Conservation (phyloP, 2,888 invertebrate genomes). For the Rhaphigaster nebulosa region DNA sequence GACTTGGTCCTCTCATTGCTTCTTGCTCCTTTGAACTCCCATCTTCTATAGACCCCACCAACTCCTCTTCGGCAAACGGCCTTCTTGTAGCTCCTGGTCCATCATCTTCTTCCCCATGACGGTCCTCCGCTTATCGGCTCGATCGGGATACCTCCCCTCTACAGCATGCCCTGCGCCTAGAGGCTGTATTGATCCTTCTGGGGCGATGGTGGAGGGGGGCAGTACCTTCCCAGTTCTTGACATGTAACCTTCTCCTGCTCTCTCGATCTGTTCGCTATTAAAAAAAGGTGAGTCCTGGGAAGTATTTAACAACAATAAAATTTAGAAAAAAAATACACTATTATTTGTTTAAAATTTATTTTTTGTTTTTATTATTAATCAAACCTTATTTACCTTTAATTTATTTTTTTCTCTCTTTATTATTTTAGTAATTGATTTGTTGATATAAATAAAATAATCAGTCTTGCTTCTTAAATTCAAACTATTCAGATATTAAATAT, state of each 20-base stretch:
- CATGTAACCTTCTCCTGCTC: conserved; percentile 30
- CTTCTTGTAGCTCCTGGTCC: neutral
- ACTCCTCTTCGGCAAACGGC: neutral
- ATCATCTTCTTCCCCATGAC: conserved; percentile 6
- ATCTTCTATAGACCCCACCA: neutral
- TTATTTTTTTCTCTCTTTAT: neutral
- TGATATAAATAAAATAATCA: neutral
- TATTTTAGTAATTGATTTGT: neutral
- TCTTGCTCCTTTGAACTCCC: neutral
- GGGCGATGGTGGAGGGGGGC: neutral
- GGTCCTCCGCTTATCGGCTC: neutral
- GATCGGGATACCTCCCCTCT: neutral
- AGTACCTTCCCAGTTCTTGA: conserved; percentile 42
- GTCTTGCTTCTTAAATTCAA: neutral
- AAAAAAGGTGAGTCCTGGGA: conserved; percentile 33
- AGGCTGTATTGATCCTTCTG: conserved; percentile 39
- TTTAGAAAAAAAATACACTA: neutral
- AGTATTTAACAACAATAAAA: conserved; percentile 9
- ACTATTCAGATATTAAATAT: neutral
- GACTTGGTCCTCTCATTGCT: no score
- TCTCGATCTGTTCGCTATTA: neutral
- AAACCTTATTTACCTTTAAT: neutral
- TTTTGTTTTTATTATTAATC: neutral
- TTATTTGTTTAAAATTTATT: neutral
- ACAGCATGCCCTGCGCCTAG: neutral